phyloP scores from a whole-genome alignment of 2,797 vertebrate genomes.

The Lagocephalus sceleratus region DNA sequence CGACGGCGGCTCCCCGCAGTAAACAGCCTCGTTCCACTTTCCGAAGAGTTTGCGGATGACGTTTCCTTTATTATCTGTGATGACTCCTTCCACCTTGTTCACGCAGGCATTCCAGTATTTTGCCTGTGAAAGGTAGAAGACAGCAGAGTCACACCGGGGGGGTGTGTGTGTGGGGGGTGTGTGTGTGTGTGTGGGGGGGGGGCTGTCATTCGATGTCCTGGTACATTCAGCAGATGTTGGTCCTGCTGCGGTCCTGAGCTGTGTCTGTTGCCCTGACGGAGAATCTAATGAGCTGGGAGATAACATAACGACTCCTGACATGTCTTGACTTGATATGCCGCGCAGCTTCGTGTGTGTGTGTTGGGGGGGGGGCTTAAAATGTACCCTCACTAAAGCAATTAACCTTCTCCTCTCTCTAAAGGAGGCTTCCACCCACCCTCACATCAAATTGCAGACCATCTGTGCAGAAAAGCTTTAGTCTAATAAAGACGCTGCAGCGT shows the following conservation, averaged over 20 bases:
- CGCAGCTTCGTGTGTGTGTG: slow-evolving; percentile 20
- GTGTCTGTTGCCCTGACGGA: slow-evolving; percentile 9
- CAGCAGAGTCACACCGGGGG: background rate
- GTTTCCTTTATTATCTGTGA: slow-evolving; percentile 86
- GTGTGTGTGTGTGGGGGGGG: no score
- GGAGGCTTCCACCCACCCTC: slow-evolving; percentile 26
- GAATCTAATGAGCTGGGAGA: slow-evolving; percentile 29
- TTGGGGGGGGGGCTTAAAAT: slow-evolving; percentile 22
- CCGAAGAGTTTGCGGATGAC: slow-evolving; percentile 87
- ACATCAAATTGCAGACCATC: slow-evolving; percentile 10
- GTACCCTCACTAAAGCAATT: slow-evolving; percentile 45
- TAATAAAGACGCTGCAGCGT: slow-evolving; percentile 12
- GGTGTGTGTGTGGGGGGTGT: no score
- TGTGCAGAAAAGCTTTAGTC: slow-evolving; percentile 14
- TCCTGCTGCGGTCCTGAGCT: slow-evolving; percentile 19
- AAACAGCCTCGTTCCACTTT: slow-evolving; percentile 94
- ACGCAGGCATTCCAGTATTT: slow-evolving; percentile 95
- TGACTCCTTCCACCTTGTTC: slow-evolving; percentile 89
- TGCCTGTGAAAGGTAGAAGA: slow-evolving; percentile 71
- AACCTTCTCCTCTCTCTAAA: slow-evolving; percentile 42
- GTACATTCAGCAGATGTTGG: slow-evolving; percentile 50
- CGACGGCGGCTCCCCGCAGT: slow-evolving; percentile 84
- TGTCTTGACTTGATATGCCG: slow-evolving; percentile 43
- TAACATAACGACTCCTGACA: slow-evolving; percentile 43
- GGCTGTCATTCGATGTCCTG: no score